Conservation (phyloP, 2,797 vertebrate species). For the Poecilia velifera region DNA sequence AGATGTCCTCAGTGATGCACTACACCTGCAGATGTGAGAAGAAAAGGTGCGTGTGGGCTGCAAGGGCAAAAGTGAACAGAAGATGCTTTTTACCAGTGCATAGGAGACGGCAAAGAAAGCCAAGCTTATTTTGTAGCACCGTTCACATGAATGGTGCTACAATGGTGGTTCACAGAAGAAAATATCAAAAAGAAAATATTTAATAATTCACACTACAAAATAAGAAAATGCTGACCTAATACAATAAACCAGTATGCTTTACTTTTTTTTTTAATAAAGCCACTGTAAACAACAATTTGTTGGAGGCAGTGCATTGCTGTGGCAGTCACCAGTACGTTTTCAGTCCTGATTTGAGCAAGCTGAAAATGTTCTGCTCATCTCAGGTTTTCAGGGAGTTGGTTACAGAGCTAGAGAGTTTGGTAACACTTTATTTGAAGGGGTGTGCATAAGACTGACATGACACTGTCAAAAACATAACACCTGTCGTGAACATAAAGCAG, state of each 20-base stretch:
- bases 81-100: slow-evolving; percentile 41
- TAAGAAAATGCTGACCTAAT: not conserved
- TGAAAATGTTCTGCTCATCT: not conserved
- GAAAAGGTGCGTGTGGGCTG: slow-evolving; percentile 18
- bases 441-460: no score
- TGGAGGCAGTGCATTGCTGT: not conserved
- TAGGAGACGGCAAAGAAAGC: slow-evolving; percentile 12
- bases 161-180: not conserved
- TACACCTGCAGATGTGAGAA: slow-evolving; percentile 33
- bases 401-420: not conserved
- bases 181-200: not conserved
- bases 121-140: not conserved
- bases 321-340: not conserved
- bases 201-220: not conserved
- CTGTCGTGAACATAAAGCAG: no score
- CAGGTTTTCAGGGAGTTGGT: not conserved
- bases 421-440: no score
- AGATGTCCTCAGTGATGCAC: slow-evolving; percentile 55
- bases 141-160: not conserved
- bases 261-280: not conserved
- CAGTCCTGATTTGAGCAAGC: not conserved
- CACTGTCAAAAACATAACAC: no score
- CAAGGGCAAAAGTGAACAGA: slow-evolving; percentile 24
- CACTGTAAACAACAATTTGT: not conserved
- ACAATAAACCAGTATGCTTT: not conserved